Base-by-base conservation (phyloP, 1,140 invertebrate genomes). In the Teleopsis dalmanni region DNA sequence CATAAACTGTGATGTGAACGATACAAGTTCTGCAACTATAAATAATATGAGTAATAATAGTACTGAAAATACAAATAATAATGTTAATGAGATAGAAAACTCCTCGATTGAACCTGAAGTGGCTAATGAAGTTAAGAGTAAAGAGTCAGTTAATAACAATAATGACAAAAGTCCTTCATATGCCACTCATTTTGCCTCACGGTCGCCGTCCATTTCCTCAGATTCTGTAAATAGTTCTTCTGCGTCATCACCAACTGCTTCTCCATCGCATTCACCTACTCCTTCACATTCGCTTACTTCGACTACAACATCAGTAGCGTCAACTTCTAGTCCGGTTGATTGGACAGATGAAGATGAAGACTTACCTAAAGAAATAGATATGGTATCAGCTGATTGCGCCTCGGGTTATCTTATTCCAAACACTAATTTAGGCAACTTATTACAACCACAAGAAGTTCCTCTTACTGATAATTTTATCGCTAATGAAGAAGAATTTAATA, bases 321-420 rank as follows among this genome's bases (percentile, higher is more conserved):
- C 63, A 3, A 69, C 65, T 8, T 59, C 62, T 43, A 55, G 61
- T 6, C 60, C 58, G 6, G 62, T 55, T 6, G 58, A 67, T 38
- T 70, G 65, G 62, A 58, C 56, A 29, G 66, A 67, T 35, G 62
- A 66, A 37, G 65, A 68, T 7, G 61, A 56, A 13, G 60, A 60
- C 7, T 37, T 25, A 5, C 5, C 22, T 37, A 25, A 41, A 18
- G 51, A 58, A 1, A 55, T 40, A 53, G 57, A 54, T 34, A 49
- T 69, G 31, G 57, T 57, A 27, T 50, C 62, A 0, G 55, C 62
- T 6, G 68, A 71, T 48, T 70, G 68, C 52, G 65, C 68, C 42
- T 61, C 62, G 3, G 68, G 68, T 9, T 71, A 62, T 57, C 56
- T 71, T 3, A 70, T 71, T 52, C 65, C 67, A 42, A 71, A 71